Base-by-base conservation (phyloP, 1,140 invertebrate species). In the Orchesella cincta region DNA sequence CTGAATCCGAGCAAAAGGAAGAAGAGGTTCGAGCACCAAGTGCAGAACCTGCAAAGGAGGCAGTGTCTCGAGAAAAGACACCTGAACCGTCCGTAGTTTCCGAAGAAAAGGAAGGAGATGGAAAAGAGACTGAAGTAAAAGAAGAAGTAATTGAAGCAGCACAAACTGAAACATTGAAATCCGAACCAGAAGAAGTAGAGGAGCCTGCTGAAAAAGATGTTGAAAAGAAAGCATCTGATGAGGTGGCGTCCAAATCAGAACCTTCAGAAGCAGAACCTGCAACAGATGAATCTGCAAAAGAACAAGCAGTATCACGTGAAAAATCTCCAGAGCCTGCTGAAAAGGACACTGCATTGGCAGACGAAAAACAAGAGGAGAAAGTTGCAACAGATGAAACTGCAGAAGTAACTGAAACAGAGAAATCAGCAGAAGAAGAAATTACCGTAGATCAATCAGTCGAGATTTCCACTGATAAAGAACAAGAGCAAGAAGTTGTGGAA, bases 31-130 rank as follows among this genome's bases (percentile, higher is more conserved):
- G n/a, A n/a, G n/a, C 23, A 67, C 91, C 92, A 85, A 91, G 90
- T 86, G 88, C 91, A 79, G 92, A 91, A 1, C 93, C 91, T 35
- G 5, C 46, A 8, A 87, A 93, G 36, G 93, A 92, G 1, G 92
- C 92, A 8, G 62, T 14, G n/a, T 29, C 31, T 33, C 2, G 92
- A 67, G 62, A 67, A 67, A 67, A 67, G 31, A 67, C 62, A 23
- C 62, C 62, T 5, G 62, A 62, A 57, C 52, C 52, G 18, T 46
- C 39, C 18, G 39, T 8, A 46, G 39, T 46, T 46, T 46, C 26
- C 5, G 28, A 51, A 31, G 75, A 76, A 74, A 36, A 28, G 23
- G 16, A 74, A 75, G 72, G 71, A 67, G 39, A 57, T 12, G 52
- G 52, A 73, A 72, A 79, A 39, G 77, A 73, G 34, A 35, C 18